phyloP scores from a whole-genome alignment of 2,113 vertebrate species.

The Zosterops japonicus region DNA sequence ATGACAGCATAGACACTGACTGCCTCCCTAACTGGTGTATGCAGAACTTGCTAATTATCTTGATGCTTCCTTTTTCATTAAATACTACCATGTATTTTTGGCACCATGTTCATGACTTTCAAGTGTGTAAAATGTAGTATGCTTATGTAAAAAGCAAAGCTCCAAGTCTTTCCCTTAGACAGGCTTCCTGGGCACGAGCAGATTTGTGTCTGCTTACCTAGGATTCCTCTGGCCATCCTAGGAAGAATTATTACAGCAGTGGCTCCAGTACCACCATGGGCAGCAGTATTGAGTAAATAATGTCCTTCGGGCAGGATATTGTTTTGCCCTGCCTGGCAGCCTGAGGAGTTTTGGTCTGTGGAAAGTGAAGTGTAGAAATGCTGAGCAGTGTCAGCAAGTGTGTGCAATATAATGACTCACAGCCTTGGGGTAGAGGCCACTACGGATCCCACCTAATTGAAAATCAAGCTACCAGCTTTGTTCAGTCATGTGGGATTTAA shows the following conservation, averaged over 20 bases:
- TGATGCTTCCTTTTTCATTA: not conserved
- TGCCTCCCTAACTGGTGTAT: not conserved
- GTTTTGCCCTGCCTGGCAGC: not conserved
- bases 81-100: not conserved
- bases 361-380: not conserved
- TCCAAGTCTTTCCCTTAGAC: not conserved
- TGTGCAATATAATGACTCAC: not conserved
- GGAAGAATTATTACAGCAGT: not conserved
- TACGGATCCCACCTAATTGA: not conserved
- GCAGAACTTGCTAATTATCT: not conserved
- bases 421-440: not conserved
- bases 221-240: not conserved
- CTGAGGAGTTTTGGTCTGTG: not conserved
- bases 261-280: not conserved
- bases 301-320: not conserved
- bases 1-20: not conserved
- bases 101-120: not conserved
- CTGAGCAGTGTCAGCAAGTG: slow-evolving; percentile 6
- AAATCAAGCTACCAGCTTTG: slow-evolving; percentile 4
- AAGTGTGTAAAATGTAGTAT: not conserved
- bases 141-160: not conserved
- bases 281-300: not conserved
- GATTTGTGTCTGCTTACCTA: not conserved
- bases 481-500: not conserved
- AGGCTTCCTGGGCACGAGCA: not conserved